These are phyloP conservation scores for Vombatus ursinus DNA, from an alignment of 2,113 vertebrate genomes.

Conservation along the genomic window DNA sequence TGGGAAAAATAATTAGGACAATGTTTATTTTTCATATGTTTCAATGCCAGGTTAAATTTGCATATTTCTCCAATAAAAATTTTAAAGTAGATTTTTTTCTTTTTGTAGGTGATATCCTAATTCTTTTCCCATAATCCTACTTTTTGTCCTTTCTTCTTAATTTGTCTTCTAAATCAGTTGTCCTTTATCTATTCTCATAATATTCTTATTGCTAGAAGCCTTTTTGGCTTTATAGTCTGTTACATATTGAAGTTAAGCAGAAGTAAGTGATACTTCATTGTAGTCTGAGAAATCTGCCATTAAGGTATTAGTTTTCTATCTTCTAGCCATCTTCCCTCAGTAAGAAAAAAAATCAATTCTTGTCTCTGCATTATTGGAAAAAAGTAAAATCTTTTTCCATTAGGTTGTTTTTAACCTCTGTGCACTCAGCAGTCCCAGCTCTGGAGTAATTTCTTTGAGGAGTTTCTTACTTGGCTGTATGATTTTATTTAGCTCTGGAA, in stretches of 20 bases:
- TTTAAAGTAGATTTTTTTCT: neutral
- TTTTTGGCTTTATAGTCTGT: neutral
- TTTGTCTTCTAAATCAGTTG: neutral
- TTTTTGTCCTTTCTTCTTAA: neutral
- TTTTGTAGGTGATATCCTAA: neutral
- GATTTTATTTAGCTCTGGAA: neutral
- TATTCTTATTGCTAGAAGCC: neutral
- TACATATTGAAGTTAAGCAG: neutral
- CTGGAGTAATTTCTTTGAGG: neutral
- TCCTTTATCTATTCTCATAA: neutral
- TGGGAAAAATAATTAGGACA: neutral
- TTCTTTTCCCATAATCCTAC: neutral
- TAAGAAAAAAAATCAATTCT: constrained; percentile 11
- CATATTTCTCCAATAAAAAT: neutral
- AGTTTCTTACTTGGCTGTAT: neutral
- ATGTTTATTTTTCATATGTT: neutral
- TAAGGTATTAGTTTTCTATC: constrained; percentile 6
- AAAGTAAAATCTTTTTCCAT: constrained; percentile 10
- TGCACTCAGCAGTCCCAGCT: neutral
- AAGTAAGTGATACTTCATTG: neutral
- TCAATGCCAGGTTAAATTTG: neutral
- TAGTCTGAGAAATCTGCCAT: neutral
- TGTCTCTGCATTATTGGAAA: neutral
- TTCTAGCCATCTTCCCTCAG: neutral
- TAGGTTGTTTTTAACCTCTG: constrained; percentile 12